A percentile compares a stretch with the other conserved stretches of the same genome.
Evolutionary conservation across 2,797 vertebrate genomes (phyloP).

Genomic region (Carduelis carduelis): DNA sequence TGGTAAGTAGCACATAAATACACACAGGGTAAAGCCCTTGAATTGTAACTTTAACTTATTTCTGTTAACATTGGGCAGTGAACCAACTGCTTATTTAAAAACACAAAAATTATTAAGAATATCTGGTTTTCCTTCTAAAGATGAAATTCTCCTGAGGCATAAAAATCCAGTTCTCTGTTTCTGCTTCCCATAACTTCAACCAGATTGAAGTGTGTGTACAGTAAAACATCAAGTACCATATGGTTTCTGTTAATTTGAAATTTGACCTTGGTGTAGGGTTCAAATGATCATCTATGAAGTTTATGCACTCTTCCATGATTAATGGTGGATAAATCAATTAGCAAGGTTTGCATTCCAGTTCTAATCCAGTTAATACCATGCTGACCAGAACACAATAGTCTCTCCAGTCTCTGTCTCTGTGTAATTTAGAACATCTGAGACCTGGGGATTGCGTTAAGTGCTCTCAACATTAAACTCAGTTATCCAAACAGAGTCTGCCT

Average conservation of each 20-base stretch:
- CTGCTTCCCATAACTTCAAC: neutral
- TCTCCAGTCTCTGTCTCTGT: neutral
- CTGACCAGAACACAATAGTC: constrained; percentile 14
- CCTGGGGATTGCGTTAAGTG: constrained; percentile 7
- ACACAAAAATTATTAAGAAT: neutral
- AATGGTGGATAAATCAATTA: constrained; percentile 59
- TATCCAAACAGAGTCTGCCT: constrained; percentile 23
- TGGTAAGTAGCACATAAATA: neutral
- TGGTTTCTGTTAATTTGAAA: constrained; percentile 35
- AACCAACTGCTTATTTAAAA: neutral
- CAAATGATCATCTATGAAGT: constrained; percentile 1
- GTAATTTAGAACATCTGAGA: constrained; percentile 59
- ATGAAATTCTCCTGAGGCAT: neutral
- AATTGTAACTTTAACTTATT: neutral
- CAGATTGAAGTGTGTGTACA: neutral
- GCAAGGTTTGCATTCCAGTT: constrained; percentile 52
- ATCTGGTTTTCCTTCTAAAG: neutral
- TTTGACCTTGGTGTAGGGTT: constrained; percentile 22
- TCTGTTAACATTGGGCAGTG: neutral
- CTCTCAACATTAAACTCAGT: constrained; percentile 26
- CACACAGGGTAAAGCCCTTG: neutral
- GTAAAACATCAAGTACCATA: neutral
- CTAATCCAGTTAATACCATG: constrained; percentile 51
- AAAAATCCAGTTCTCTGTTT: neutral
- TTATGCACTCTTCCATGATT: constrained; percentile 42